A percentile compares a stretch with the other conserved stretches of the same genome.
Evolutionary conservation across 2,113 vertebrate species (phyloP).

Genomic region (Acanthisitta chloris): DNA sequence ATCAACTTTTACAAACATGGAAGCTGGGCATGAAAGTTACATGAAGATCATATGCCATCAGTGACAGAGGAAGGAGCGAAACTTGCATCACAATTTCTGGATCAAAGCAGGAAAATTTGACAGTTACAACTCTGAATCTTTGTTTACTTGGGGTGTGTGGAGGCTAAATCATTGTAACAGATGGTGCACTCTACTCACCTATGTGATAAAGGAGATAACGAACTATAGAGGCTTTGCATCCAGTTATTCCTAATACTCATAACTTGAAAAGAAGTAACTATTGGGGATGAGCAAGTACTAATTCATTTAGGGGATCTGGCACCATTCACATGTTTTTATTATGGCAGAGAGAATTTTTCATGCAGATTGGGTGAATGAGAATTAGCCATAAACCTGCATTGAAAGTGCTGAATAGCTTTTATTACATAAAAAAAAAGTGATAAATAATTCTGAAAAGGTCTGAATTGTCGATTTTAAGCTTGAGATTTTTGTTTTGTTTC

Average conservation of each 20-base stretch:
- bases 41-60: background rate
- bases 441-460: background rate
- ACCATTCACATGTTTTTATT: background rate
- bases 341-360: background rate
- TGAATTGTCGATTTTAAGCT: background rate
- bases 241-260: background rate
- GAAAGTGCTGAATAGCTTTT: background rate
- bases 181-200: background rate
- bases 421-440: background rate
- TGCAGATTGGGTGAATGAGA: background rate
- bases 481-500: background rate
- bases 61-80: background rate
- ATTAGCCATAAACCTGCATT: background rate
- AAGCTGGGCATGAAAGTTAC: background rate
- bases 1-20: background rate
- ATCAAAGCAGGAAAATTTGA: background rate
- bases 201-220: background rate
- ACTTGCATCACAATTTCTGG: background rate
- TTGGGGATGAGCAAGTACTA: background rate
- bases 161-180: background rate
- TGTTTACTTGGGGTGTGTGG: background rate
- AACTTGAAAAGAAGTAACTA: background rate
- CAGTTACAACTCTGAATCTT: background rate
- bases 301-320: background rate
- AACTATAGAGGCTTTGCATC: background rate